Evolutionary conservation across 2,888 invertebrate species (phyloP).

Genomic region (Itoplectis maculator): DNA sequence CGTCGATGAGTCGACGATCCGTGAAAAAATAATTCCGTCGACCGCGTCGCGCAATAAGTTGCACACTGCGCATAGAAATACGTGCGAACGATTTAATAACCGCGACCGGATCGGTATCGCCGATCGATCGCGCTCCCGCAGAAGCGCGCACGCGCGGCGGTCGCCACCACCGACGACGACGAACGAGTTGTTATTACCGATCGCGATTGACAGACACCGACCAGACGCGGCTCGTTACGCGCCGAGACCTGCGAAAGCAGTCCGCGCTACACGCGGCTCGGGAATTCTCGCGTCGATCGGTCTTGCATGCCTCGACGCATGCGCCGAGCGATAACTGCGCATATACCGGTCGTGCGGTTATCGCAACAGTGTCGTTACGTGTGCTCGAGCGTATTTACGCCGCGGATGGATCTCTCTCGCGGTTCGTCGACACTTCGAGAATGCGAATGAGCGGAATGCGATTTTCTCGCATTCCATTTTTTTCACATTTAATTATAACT

Average conservation of each 20-base stretch:
- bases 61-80: constrained; percentile 61
- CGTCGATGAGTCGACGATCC: constrained; percentile 67
- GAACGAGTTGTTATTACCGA: constrained; percentile 64
- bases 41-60: too few species aligned
- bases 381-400: too few species aligned
- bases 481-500: not conserved
- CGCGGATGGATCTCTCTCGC: not conserved
- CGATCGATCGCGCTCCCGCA: constrained; percentile 64
- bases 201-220: constrained; percentile 67
- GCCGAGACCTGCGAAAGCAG: constrained; percentile 9
- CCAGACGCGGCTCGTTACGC: constrained; percentile 54
- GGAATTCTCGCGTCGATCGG: constrained; percentile 56
- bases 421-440: not conserved
- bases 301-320: constrained; percentile 34
- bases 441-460: constrained; percentile 2
- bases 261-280: constrained; percentile 35
- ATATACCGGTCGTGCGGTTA: not conserved
- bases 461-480: not conserved
- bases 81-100: constrained; percentile 76
- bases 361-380: not conserved
- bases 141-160: constrained; percentile 9
- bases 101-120: constrained; percentile 75
- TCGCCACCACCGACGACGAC: too few species aligned
- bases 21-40: constrained; percentile 27
- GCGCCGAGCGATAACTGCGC: not conserved